These are phyloP conservation scores for Rutpela maculata DNA, from an alignment of 2,888 invertebrate species.

Conservation along the genomic window DNA sequence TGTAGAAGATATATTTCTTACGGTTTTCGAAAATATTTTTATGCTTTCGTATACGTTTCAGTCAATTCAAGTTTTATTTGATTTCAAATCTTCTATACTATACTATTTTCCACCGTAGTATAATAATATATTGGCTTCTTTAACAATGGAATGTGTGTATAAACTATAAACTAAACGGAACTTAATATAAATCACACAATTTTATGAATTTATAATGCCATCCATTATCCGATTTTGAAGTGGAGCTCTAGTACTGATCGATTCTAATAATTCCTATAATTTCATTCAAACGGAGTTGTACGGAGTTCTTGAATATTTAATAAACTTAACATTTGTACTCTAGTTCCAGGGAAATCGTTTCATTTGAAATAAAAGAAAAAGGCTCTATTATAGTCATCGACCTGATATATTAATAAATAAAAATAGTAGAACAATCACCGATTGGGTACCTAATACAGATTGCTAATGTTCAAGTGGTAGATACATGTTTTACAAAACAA, in stretches of 20 bases:
- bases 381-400: neutral
- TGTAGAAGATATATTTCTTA: too few relatives aligned
- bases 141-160: too few relatives aligned
- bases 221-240: neutral
- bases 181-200: too few relatives aligned
- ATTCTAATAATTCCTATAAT: neutral
- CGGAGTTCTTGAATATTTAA: constrained; percentile 17
- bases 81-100: too few relatives aligned
- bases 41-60: too few relatives aligned
- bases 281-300: constrained; percentile 5
- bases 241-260: neutral
- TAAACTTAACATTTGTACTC: neutral
- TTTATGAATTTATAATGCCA: too few relatives aligned
- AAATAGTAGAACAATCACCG: neutral
- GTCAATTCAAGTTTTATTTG: too few relatives aligned
- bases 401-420: neutral
- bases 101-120: too few relatives aligned
- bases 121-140: too few relatives aligned
- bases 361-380: neutral
- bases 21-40: too few relatives aligned
- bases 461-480: neutral
- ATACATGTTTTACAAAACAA: neutral
- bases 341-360: constrained; percentile 7
- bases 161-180: too few relatives aligned
- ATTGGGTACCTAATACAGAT: neutral